phyloP scores from a whole-genome alignment of 2,113 vertebrate species.

The Gambusia holbrooki region DNA sequence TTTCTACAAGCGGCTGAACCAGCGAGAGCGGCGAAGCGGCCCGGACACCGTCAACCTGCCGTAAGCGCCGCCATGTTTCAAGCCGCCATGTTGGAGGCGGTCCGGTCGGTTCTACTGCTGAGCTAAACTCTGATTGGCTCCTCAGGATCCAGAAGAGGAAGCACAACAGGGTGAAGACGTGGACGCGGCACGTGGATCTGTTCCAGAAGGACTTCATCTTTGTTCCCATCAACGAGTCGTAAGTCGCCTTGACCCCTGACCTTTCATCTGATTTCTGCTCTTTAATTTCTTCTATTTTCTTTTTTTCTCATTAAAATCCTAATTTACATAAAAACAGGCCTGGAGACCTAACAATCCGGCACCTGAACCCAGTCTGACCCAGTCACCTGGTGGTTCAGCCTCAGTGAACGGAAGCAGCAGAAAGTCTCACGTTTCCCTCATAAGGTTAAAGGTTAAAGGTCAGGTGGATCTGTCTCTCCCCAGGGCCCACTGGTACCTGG shows the following conservation, averaged over 20 bases:
- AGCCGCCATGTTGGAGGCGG: fast-evolving
- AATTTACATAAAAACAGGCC: too few relatives aligned
- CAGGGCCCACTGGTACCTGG: conserved; percentile 99
- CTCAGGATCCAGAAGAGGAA: conserved; percentile 93
- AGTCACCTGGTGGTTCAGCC: too few relatives aligned
- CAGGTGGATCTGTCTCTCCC: neutral
- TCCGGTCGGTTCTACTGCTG: neutral
- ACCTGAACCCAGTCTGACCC: too few relatives aligned
- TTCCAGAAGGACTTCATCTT: conserved; percentile 99
- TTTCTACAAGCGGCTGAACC: conserved; percentile 98
- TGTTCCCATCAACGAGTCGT: conserved; percentile 99
- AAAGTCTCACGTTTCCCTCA: too few relatives aligned
- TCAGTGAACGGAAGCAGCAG: too few relatives aligned
- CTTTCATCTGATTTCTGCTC: neutral
- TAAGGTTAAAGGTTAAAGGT: too few relatives aligned
- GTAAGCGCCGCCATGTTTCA: conserved; percentile 79
- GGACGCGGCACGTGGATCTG: conserved; percentile 97
- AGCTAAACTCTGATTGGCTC: neutral
- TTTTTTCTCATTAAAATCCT: too few relatives aligned
- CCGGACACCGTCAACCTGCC: conserved; percentile 88
- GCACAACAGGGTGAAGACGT: conserved; percentile 96
- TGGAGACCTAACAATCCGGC: too few relatives aligned
- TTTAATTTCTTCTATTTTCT: neutral
- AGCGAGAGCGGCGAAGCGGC: conserved; percentile 88
- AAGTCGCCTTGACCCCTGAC: conserved; percentile 66